Evolutionary conservation across 2,113 vertebrate species (phyloP).

Genomic region (Mandrillus leucophaeus): DNA sequence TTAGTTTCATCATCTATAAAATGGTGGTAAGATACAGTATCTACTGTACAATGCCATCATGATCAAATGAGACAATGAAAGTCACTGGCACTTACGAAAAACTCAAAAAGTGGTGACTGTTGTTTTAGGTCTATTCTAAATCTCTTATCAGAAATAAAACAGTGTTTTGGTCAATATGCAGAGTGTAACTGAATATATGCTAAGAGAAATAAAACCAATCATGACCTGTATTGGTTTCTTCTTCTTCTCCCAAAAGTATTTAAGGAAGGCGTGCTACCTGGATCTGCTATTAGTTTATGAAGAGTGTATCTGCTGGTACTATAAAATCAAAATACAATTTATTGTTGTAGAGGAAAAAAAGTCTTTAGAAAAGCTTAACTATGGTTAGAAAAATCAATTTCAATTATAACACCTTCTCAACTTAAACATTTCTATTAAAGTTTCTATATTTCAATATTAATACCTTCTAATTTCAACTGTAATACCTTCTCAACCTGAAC

Average conservation of each 20-base stretch:
- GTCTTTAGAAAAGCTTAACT: neutral
- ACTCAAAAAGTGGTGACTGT: neutral
- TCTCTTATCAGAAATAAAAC: neutral
- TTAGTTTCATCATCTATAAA: neutral
- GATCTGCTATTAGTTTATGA: neutral
- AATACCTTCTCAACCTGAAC: neutral
- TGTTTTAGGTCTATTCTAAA: neutral
- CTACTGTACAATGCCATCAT: neutral
- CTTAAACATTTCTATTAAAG: neutral
- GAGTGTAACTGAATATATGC: neutral
- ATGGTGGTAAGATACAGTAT: neutral
- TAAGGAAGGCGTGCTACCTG: neutral
- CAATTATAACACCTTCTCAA: neutral
- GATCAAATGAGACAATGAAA: neutral
- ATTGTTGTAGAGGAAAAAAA: neutral
- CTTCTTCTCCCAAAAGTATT: neutral
- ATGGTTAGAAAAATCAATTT: neutral
- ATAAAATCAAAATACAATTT: slow-evolving; percentile 45
- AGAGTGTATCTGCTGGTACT: neutral
- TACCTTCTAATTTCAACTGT: neutral
- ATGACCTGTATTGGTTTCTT: neutral
- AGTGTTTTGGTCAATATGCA: neutral
- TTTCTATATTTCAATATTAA: too few relatives aligned
- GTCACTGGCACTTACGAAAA: neutral
- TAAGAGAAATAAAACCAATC: neutral